These are phyloP conservation scores for Drosophila melanosoma DNA, from an alignment of 2,888 invertebrate genomes.

Conservation along the genomic window DNA sequence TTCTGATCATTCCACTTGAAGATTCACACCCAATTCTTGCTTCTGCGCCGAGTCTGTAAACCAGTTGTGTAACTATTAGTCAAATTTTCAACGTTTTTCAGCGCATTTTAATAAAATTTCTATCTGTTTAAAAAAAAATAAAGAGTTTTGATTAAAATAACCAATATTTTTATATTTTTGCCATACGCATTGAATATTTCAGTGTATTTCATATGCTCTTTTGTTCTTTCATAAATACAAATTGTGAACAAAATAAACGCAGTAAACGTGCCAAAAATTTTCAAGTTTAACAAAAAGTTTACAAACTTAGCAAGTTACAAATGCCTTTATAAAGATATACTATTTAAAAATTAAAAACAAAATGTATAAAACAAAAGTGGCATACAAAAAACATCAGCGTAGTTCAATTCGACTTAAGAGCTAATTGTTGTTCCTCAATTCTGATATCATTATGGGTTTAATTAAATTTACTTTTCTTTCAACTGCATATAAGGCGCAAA, in stretches of 20 bases:
- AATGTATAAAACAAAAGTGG: constrained; percentile 5
- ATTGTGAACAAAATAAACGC: constrained; percentile 16
- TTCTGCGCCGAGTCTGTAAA: constrained; percentile 50
- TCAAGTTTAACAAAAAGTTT: constrained; percentile 27
- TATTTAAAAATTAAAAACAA: constrained; percentile 13
- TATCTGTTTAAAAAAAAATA: constrained; percentile 44
- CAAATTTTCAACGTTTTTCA: constrained; percentile 74
- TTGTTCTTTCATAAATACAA: constrained; percentile 8
- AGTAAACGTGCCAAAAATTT: constrained; percentile 25
- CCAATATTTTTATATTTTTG: constrained; percentile 5
- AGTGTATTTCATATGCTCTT: constrained; percentile 42
- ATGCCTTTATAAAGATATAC: constrained; percentile 35
- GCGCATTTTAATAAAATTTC: constrained; percentile 66
- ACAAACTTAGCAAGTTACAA: constrained; percentile 42
- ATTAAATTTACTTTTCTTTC: constrained; percentile 28
- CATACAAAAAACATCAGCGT: constrained; percentile 40
- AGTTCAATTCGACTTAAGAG: constrained; percentile 42
- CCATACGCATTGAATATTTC: constrained; percentile 22
- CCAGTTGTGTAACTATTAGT: constrained; percentile 71
- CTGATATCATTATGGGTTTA: constrained; percentile 36
- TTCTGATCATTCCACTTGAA: constrained; percentile 45
- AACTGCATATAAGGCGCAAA: constrained; percentile 50
- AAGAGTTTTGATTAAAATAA: not conserved
- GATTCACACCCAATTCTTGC: constrained; percentile 36
- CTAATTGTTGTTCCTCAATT: constrained; percentile 57